phyloP scores from a whole-genome alignment of 2,113 vertebrate genomes.

The Catharus bicknelli region DNA sequence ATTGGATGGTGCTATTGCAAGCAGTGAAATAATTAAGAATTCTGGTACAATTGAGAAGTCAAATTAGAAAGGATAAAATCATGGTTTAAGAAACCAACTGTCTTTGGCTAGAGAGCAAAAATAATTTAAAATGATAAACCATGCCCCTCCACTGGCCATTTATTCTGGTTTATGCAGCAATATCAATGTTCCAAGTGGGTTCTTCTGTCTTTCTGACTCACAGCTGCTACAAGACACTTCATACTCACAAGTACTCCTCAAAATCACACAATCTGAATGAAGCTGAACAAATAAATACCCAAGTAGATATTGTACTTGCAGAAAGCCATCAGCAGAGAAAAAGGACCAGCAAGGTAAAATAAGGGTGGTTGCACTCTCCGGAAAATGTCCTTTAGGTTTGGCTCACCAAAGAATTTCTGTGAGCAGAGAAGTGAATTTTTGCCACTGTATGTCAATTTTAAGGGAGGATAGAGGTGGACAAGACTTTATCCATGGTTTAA shows the following conservation, averaged over 20 bases:
- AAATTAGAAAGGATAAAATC: slow-evolving; percentile 5
- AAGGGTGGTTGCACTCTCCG: background rate
- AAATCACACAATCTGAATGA: background rate
- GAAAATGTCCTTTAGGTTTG: background rate
- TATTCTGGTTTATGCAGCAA: background rate
- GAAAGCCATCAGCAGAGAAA: background rate
- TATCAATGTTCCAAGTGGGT: background rate
- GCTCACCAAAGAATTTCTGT: background rate
- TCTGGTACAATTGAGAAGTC: background rate
- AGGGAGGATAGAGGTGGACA: background rate
- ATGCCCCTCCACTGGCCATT: background rate
- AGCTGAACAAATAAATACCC: background rate
- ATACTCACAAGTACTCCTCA: background rate
- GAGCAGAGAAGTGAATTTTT: background rate
- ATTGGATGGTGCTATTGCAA: background rate
- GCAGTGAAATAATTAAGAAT: background rate
- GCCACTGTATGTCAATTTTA: background rate
- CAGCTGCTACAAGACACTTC: background rate
- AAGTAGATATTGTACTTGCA: background rate
- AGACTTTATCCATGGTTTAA: background rate
- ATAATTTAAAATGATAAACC: background rate
- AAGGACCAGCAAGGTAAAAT: background rate
- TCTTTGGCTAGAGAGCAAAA: background rate
- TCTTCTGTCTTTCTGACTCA: background rate
- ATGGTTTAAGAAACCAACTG: background rate